Base-by-base conservation (phyloP, 2,888 invertebrate genomes). In the Acronicta aceris region DNA sequence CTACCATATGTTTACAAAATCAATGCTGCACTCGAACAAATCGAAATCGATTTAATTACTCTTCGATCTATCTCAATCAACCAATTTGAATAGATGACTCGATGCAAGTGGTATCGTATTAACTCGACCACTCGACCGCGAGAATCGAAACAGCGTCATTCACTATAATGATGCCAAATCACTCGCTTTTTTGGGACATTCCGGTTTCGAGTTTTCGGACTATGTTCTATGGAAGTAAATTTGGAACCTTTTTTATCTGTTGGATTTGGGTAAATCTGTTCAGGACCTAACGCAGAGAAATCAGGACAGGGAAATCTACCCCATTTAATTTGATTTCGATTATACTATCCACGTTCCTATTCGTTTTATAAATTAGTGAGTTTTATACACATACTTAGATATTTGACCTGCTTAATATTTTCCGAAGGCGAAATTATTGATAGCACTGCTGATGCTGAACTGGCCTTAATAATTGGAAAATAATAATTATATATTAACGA, bases 1-100 rank as follows among this genome's bases (percentile, higher is more conserved):
- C 52, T 60, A 51, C 57, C 45, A 51, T 46, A 64, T 71, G 61
- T 68, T 66, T 65, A 61, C 46, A 67, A 50, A 71, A 67, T 65
- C 58, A 62, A 51, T 72, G 61, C 45, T 61, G 42, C 56, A 59
- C 61, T 67, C 57, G 46, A 71, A 65, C 67, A 59, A 73, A 66
- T 71, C 54, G 67, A 74, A 66, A 74, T 65, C 59, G 71, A 76
- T 84, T 87, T 85, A 86, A 86, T 87, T 83, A 79, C 72, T 81
- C 62, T 72, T 65, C 64, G 65, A 76, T 65, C 73, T 81, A 82
- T 82, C 84, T 83, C 81, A 78, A 83, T 84, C 80, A 78, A 78
- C 63, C 71, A 68, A 76, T 81, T 75, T 75, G 58, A 81, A 83
- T 81, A 67, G 81, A 78, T 65, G 70, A 71, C 74, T 80, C 68